Evolutionary conservation across 2,888 invertebrate genomes (phyloP).

Genomic region (Xanthorhoe designata): DNA sequence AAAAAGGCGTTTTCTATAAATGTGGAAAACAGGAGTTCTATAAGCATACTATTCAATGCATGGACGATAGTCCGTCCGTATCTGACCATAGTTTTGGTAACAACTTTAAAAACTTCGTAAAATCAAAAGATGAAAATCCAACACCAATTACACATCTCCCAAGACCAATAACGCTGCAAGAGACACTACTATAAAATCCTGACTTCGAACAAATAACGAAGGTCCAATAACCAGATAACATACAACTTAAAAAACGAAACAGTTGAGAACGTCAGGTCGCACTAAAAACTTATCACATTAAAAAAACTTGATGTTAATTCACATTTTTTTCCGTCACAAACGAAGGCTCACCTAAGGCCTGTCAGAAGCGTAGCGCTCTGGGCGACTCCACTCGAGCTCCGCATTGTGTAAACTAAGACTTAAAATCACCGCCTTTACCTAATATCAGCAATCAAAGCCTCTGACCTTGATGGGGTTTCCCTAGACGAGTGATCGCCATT

Average conservation of each 20-base stretch:
- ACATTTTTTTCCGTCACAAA: not conserved
- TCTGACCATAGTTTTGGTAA: too few relatives aligned
- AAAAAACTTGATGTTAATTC: not conserved
- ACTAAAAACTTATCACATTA: not conserved
- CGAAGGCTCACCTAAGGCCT: slow-evolving; percentile 67
- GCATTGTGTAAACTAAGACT: slow-evolving; percentile 77
- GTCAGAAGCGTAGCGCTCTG: slow-evolving; percentile 65
- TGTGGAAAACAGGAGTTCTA: too few relatives aligned
- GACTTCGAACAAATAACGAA: too few relatives aligned
- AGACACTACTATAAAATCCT: not conserved
- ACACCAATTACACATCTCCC: too few relatives aligned
- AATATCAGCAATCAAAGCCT: slow-evolving; percentile 58
- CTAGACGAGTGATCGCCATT: slow-evolving; percentile 46
- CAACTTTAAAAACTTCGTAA: too few relatives aligned
- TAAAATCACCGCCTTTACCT: slow-evolving; percentile 55
- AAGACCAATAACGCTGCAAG: too few relatives aligned
- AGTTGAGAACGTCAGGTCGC: not conserved
- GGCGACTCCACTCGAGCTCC: slow-evolving; percentile 78
- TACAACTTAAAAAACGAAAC: not conserved
- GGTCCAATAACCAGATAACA: too few relatives aligned
- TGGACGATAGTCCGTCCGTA: too few relatives aligned
- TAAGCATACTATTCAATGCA: too few relatives aligned
- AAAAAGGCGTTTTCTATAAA: too few relatives aligned
- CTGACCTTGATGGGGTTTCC: slow-evolving; percentile 63
- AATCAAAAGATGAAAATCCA: too few relatives aligned